Conservation (phyloP, 2,888 invertebrate species). For the Zaprionus lineosus region DNA sequence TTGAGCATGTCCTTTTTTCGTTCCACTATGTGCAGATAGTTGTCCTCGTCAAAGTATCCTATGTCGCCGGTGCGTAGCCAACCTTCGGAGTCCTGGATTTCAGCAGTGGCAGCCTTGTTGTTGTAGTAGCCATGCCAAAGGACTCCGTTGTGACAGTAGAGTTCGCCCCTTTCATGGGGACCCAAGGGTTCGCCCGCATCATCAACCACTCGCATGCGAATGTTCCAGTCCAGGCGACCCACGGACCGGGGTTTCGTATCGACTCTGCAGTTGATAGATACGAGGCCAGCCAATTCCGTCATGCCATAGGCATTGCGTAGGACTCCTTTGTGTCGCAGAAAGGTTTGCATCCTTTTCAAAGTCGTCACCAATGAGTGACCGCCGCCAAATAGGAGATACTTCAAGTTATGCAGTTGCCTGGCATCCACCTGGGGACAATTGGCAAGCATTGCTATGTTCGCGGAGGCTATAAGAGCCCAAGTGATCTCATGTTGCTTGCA, state of each 20-base stretch:
- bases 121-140: conserved; percentile 80
- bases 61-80: conserved; percentile 81
- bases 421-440: conserved; percentile 39
- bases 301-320: conserved; percentile 71
- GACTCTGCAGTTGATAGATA: conserved; percentile 42
- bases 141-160: conserved; percentile 52
- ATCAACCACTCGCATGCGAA: conserved; percentile 63
- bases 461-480: conserved; percentile 55
- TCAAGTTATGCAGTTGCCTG: conserved; percentile 50
- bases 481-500: conserved; percentile 64
- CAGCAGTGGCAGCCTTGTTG: conserved; percentile 66
- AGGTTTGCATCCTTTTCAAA: conserved; percentile 51
- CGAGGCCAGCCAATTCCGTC: conserved; percentile 63
- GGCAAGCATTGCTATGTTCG: conserved; percentile 62
- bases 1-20: conserved; percentile 78
- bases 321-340: conserved; percentile 38
- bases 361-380: conserved; percentile 57
- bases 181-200: conserved; percentile 59
- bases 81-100: conserved; percentile 72
- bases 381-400: conserved; percentile 61
- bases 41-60: conserved; percentile 80
- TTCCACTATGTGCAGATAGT: conserved; percentile 74
- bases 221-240: conserved; percentile 58
- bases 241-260: conserved; percentile 59
- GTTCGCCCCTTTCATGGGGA: conserved; percentile 70